Conservation (phyloP, 2,797 vertebrate genomes). For the Menidia menidia region DNA sequence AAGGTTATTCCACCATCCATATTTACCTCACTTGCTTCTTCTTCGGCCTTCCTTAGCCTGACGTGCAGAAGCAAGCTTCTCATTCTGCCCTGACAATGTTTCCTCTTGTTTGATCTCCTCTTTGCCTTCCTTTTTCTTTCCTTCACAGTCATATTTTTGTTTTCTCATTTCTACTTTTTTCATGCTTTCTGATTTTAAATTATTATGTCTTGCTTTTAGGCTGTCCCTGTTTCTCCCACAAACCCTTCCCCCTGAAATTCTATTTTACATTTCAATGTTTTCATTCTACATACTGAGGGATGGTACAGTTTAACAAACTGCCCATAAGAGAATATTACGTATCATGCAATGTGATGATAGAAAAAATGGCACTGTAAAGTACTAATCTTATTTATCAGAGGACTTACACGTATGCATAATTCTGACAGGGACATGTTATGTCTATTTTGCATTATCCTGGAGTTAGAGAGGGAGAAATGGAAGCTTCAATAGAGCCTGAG, state of each 20-base stretch:
- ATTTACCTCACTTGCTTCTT: slow-evolving; percentile 21
- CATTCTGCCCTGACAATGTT: slow-evolving; percentile 31
- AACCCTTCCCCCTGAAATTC: not conserved
- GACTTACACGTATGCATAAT: slow-evolving; percentile 38
- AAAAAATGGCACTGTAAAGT: not conserved
- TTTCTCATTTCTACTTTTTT: not conserved
- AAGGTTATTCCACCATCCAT: slow-evolving; percentile 50
- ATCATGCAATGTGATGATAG: not conserved
- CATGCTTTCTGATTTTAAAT: not conserved
- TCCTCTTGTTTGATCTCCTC: slow-evolving; percentile 47
- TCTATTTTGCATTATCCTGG: slow-evolving; percentile 27
- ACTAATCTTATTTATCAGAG: slow-evolving; percentile 40
- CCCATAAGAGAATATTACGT: not conserved
- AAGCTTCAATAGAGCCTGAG: slow-evolving; percentile 30
- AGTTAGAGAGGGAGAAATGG: slow-evolving; percentile 33
- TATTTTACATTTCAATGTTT: not conserved
- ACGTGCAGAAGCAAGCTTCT: slow-evolving; percentile 28
- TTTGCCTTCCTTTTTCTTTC: not conserved
- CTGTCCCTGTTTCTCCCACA: not conserved
- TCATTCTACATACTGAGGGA: slow-evolving; percentile 5
- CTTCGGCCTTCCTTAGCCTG: slow-evolving; percentile 6
- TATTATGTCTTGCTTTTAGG: not conserved
- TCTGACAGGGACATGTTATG: slow-evolving; percentile 9
- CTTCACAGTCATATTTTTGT: not conserved
- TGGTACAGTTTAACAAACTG: slow-evolving; percentile 11